phyloP scores from a whole-genome alignment of 2,113 vertebrate genomes.

The Bettongia penicillata region DNA sequence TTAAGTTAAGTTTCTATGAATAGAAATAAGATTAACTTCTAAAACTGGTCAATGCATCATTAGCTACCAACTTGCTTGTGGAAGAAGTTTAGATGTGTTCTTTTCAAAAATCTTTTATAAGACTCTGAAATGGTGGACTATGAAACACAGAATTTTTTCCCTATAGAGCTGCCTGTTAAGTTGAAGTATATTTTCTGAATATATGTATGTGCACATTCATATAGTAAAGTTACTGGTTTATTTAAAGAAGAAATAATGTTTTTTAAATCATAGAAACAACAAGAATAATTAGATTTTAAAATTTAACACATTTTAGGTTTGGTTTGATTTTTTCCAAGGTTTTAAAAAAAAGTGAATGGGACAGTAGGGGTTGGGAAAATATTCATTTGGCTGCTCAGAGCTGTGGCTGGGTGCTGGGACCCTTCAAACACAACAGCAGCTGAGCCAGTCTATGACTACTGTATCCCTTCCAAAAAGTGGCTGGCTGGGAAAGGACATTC shows the following conservation, averaged over 20 bases:
- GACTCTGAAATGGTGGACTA: constrained; percentile 29
- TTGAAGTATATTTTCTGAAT: constrained; percentile 39
- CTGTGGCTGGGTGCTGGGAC: constrained; percentile 73
- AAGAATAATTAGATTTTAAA: constrained; percentile 74
- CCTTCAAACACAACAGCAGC: constrained; percentile 72
- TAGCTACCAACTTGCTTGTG: constrained; percentile 21
- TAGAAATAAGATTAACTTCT: constrained; percentile 52
- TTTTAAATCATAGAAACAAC: constrained; percentile 69
- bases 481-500: constrained; percentile 64
- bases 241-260: constrained; percentile 72
- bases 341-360: constrained; percentile 59
- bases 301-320: constrained; percentile 77
- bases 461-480: constrained; percentile 71
- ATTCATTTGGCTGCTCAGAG: constrained; percentile 72
- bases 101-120: constrained; percentile 44
- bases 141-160: constrained; percentile 54
- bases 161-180: background rate
- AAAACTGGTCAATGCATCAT: constrained; percentile 22
- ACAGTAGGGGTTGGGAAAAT: constrained; percentile 61
- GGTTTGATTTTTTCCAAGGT: constrained; percentile 76
- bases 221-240: constrained; percentile 69
- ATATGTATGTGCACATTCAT: constrained; percentile 37
- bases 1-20: background rate
- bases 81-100: constrained; percentile 13
- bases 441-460: constrained; percentile 59